Evolutionary conservation across 37 sponge, comb jelly and placozoan genomes (phyloP).

Genomic region (Amphimedon queenslandica): DNA sequence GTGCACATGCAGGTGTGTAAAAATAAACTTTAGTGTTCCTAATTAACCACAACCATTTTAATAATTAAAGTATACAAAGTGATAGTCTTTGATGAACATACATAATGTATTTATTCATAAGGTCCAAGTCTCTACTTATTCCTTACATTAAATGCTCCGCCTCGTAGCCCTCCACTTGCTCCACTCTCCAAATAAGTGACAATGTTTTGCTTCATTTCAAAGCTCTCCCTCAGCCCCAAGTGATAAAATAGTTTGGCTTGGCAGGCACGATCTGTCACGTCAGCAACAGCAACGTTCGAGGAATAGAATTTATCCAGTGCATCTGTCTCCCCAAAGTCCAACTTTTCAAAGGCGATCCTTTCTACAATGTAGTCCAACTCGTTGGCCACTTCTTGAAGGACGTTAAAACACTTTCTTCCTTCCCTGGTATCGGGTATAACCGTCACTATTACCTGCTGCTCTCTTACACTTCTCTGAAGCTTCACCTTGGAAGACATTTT

Average conservation of each 20-base stretch:
- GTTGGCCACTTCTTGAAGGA: conserved; percentile 35
- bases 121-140: too few relatives aligned
- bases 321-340: conserved; percentile 70
- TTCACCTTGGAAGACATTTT: too few relatives aligned
- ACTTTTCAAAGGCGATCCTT: conserved; percentile 55
- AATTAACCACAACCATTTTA: neutral
- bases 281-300: conserved; percentile 60
- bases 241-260: conserved; percentile 75
- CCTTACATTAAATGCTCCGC: too few relatives aligned
- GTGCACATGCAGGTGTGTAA: too few relatives aligned
- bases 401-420: conserved; percentile 33
- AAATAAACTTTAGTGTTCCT: neutral
- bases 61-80: too few relatives aligned
- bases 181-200: conserved; percentile 59
- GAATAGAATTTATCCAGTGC: conserved; percentile 72
- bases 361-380: conserved; percentile 25
- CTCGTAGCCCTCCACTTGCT: too few relatives aligned
- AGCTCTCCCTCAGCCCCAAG: conserved; percentile 67
- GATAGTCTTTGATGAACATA: too few relatives aligned
- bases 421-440: conserved; percentile 59
- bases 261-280: conserved; percentile 52
- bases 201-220: conserved; percentile 75
- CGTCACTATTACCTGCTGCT: conserved; percentile 18
- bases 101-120: too few relatives aligned
- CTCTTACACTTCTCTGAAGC: neutral